These are phyloP conservation scores for Alethe diademata DNA, from an alignment of 2,113 vertebrate species.

Conservation along the genomic window DNA sequence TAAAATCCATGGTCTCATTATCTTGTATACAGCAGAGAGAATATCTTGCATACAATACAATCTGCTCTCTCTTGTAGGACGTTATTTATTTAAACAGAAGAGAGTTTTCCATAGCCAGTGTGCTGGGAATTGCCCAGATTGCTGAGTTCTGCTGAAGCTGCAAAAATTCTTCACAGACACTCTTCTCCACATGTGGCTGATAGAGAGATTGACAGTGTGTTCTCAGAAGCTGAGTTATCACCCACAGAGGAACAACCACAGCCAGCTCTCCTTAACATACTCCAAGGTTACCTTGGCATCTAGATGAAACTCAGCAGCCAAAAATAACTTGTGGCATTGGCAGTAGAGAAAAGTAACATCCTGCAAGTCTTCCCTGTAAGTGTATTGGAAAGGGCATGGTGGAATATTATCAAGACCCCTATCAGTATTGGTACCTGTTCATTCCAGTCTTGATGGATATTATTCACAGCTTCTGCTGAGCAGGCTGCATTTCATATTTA, in stretches of 20 bases:
- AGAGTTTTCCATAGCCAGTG: background rate
- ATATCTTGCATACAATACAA: background rate
- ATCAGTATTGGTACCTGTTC: background rate
- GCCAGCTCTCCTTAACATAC: background rate
- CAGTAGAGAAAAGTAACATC: background rate
- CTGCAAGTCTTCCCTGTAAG: background rate
- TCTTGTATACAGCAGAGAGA: background rate
- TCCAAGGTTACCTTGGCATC: background rate
- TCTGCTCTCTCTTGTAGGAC: background rate
- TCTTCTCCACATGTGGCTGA: background rate
- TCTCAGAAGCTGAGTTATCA: background rate
- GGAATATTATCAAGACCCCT: background rate
- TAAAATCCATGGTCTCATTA: background rate
- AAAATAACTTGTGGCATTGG: background rate
- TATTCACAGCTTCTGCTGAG: background rate
- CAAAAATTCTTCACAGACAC: background rate
- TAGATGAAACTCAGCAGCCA: background rate
- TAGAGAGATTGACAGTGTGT: background rate
- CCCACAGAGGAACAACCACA: background rate
- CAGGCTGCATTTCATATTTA: background rate
- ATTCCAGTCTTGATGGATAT: background rate
- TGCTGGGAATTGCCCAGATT: background rate
- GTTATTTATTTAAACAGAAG: background rate
- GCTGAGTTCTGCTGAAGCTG: background rate
- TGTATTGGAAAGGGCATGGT: background rate